Evolutionary conservation across 2,797 vertebrate species (phyloP).

Genomic region (Euthynnus affinis): DNA sequence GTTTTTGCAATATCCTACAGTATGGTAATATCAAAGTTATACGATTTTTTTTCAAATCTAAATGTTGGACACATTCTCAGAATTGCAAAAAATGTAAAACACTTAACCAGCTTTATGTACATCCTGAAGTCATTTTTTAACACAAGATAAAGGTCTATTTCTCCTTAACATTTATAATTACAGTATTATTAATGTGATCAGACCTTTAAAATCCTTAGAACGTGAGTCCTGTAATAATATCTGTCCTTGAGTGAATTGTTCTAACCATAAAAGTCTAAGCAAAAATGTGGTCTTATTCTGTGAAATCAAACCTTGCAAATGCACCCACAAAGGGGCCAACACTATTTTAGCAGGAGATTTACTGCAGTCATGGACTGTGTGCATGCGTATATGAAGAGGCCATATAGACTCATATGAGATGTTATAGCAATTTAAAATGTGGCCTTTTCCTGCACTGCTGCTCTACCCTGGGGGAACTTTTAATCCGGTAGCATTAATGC

Average conservation of each 20-base stretch:
- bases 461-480: constrained; percentile 50
- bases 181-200: constrained; percentile 13
- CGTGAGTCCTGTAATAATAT: constrained; percentile 16
- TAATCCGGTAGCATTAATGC: constrained; percentile 70
- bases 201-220: constrained; percentile 27
- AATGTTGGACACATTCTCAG: too few species aligned
- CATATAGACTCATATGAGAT: constrained; percentile 46
- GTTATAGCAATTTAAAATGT: constrained; percentile 56
- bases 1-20: too few species aligned
- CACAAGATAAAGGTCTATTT: constrained; percentile 21
- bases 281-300: constrained; percentile 35
- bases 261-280: constrained; percentile 47
- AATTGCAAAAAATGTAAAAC: neutral
- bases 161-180: constrained; percentile 4
- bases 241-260: constrained; percentile 54
- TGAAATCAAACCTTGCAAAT: constrained; percentile 49
- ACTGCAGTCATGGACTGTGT: constrained; percentile 34
- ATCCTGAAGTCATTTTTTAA: neutral
- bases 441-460: constrained; percentile 47
- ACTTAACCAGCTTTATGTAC: neutral
- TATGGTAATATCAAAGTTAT: too few species aligned
- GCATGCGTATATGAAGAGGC: constrained; percentile 24
- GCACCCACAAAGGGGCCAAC: constrained; percentile 20
- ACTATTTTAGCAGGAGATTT: constrained; percentile 49
- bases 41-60: too few species aligned